These are phyloP conservation scores for Corythoichthys haematopterus DNA, from an alignment of 2,113 vertebrate genomes.

Conservation along the genomic window DNA sequence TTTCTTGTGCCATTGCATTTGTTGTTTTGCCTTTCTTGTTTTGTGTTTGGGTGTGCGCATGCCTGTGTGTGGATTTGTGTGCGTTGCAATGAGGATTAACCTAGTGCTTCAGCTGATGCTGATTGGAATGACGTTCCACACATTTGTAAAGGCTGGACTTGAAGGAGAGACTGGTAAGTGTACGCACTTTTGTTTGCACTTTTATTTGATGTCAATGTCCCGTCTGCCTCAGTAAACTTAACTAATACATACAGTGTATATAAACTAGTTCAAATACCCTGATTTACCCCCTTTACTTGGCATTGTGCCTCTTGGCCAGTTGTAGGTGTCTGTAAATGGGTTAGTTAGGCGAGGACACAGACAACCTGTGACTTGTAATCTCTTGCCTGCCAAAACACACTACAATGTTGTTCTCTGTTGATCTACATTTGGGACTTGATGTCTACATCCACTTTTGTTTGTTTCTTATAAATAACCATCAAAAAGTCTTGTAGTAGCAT, in stretches of 20 bases:
- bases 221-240: not conserved
- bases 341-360: slow-evolving; percentile 26
- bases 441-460: slow-evolving; percentile 10
- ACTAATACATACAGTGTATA: slow-evolving; percentile 6
- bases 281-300: slow-evolving; percentile 34
- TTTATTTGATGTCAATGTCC: slow-evolving; percentile 11
- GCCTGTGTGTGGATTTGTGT: slow-evolving; percentile 33
- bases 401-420: not conserved
- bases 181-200: slow-evolving; percentile 5
- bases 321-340: slow-evolving; percentile 39
- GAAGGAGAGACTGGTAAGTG: slow-evolving; percentile 14
- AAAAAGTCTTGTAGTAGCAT: slow-evolving; percentile 57
- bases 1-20: slow-evolving; percentile 21
- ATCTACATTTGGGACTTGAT: slow-evolving; percentile 7
- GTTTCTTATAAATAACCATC: slow-evolving; percentile 47
- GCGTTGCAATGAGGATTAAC: slow-evolving; percentile 61
- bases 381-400: slow-evolving; percentile 3
- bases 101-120: slow-evolving; percentile 58
- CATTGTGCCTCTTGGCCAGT: slow-evolving; percentile 33
- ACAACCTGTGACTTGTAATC: slow-evolving; percentile 23
- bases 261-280: slow-evolving; percentile 9
- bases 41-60: slow-evolving; percentile 2
- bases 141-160: slow-evolving; percentile 25
- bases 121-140: slow-evolving; percentile 60
- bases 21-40: not conserved